Percentiles rank a stretch among this genome's conserved stretches.
phyloP scores from a whole-genome alignment of 1,140 invertebrate species.

The Xylocopa sonorina region DNA sequence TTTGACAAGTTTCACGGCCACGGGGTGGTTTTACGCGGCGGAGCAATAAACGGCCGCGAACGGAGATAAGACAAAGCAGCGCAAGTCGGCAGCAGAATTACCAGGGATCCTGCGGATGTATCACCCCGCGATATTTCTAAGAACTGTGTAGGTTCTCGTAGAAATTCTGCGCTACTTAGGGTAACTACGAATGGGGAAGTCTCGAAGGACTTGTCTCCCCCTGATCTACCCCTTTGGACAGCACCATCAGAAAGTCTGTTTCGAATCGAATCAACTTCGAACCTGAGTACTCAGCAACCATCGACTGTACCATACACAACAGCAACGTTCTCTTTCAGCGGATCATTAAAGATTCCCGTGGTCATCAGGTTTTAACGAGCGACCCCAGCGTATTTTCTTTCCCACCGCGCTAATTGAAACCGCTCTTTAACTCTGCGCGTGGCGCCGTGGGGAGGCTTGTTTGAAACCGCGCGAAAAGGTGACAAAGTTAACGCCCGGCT shows the following conservation, averaged over 20 bases:
- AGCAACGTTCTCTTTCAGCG: too few species aligned
- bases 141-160: background rate
- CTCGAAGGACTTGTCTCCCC: too few species aligned
- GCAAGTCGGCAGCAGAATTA: constrained; percentile 11
- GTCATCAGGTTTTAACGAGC: too few species aligned
- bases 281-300: too few species aligned
- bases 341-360: too few species aligned
- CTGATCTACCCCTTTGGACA: too few species aligned
- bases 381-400: too few species aligned
- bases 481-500: background rate
- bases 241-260: too few species aligned
- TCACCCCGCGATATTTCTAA: background rate
- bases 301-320: too few species aligned
- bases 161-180: too few species aligned
- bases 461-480: background rate
- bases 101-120: background rate
- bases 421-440: background rate
- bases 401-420: background rate
- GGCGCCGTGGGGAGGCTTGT: background rate
- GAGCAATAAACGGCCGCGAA: constrained; percentile 15
- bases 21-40: constrained; percentile 37
- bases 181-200: too few species aligned
- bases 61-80: constrained; percentile 24
- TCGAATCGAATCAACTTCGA: too few species aligned
- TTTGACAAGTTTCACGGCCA: constrained; percentile 41